Percentiles rank a stretch among this genome's conserved stretches.
These are phyloP conservation scores for Ciconia stormi DNA, from an alignment of 2,113 vertebrate species.

Conservation along the genomic window DNA sequence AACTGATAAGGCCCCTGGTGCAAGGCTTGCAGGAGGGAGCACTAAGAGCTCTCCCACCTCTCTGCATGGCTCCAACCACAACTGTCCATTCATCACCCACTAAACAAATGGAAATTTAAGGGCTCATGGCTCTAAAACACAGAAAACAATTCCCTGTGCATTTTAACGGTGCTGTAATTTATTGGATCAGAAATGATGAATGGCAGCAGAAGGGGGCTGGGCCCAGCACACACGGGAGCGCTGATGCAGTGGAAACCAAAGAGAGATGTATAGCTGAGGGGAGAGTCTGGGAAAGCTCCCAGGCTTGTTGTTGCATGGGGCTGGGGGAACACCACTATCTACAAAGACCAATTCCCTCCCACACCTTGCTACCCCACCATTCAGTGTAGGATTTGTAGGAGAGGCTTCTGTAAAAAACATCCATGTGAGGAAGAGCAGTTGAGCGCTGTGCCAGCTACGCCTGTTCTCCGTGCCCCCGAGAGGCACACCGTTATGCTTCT, in stretches of 20 bases:
- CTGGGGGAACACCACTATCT: not conserved
- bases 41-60: not conserved
- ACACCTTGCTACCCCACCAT: not conserved
- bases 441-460: not conserved
- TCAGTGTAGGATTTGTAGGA: not conserved
- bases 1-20: not conserved
- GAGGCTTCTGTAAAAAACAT: not conserved
- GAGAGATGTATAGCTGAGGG: not conserved
- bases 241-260: not conserved
- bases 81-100: slow-evolving; percentile 34
- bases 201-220: slow-evolving; percentile 1
- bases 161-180: slow-evolving; percentile 47
- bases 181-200: slow-evolving; percentile 59
- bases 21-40: not conserved
- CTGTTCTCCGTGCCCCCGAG: not conserved
- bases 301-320: not conserved
- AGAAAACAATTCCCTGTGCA: slow-evolving; percentile 62
- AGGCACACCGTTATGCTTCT: not conserved
- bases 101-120: slow-evolving; percentile 67
- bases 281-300: not conserved
- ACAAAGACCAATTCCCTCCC: not conserved
- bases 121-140: slow-evolving; percentile 46
- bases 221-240: not conserved
- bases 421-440: fast-evolving
- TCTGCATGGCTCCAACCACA: not conserved